Evolutionary conservation across 2,113 vertebrate genomes (phyloP).

Genomic region (Rhinolophus ferrumequinum): DNA sequence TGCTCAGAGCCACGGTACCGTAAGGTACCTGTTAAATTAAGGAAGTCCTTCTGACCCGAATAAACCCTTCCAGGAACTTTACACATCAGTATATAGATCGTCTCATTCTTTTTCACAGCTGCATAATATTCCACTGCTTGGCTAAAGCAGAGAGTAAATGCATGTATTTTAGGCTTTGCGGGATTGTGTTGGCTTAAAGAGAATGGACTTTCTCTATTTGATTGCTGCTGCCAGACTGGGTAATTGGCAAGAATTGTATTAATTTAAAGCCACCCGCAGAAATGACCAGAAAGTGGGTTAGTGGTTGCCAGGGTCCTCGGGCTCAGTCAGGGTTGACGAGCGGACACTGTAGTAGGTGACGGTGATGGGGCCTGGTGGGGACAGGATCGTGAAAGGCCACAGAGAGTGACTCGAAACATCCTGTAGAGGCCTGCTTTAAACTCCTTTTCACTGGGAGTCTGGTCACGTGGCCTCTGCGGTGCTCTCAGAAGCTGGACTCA

Average conservation of each 20-base stretch:
- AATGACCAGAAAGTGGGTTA: not conserved
- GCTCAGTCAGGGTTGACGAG: not conserved
- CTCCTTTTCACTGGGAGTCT: not conserved
- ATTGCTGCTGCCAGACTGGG: not conserved
- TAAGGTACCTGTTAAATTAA: not conserved
- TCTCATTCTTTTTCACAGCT: not conserved
- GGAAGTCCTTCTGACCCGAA: not conserved
- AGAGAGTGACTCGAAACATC: not conserved
- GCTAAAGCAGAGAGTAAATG: not conserved
- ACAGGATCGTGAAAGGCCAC: not conserved
- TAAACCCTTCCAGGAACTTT: not conserved
- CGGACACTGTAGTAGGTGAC: not conserved
- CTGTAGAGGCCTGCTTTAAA: too few species aligned
- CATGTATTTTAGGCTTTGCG: not conserved
- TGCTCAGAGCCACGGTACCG: not conserved
- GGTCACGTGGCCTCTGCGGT: not conserved
- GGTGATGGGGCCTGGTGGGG: not conserved
- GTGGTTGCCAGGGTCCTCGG: not conserved
- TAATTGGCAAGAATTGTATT: not conserved
- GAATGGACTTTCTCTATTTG: not conserved
- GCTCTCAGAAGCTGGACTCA: not conserved
- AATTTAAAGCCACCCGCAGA: not conserved
- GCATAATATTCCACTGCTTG: rapidly evolving
- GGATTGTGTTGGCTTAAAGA: too few species aligned
- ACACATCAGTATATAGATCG: not conserved